Conservation (phyloP, 2,797 vertebrate genomes). For the Esox masquinongy region DNA sequence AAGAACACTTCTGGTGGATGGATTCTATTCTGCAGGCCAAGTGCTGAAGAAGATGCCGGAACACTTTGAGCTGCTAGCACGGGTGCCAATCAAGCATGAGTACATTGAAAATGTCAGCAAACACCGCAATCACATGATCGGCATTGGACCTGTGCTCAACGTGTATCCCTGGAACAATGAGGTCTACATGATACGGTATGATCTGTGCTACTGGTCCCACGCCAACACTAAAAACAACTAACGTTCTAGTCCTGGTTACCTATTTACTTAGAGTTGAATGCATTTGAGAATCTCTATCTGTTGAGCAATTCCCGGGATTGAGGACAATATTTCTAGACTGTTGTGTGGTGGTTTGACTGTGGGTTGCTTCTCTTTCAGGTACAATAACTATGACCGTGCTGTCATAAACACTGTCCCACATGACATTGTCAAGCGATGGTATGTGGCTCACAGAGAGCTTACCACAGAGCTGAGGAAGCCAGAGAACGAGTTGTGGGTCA, state of each 20-base stretch:
- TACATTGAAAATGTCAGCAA: constrained; percentile 79
- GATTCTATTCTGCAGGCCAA: constrained; percentile 86
- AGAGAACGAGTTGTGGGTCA: constrained; percentile 92
- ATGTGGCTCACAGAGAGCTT: constrained; percentile 83
- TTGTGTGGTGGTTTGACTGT: too few relatives aligned
- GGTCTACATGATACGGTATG: constrained; percentile 88
- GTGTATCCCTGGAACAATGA: constrained; percentile 94
- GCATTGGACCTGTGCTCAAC: constrained; percentile 84
- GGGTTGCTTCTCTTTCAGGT: constrained; percentile 68
- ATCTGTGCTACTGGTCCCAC: not conserved
- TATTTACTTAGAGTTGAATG: not conserved
- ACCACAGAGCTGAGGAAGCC: constrained; percentile 83
- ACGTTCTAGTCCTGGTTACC: not conserved
- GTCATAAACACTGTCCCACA: constrained; percentile 87
- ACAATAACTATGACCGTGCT: constrained; percentile 93
- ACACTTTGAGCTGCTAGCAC: constrained; percentile 82
- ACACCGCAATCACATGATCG: constrained; percentile 86
- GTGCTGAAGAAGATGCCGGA: constrained; percentile 74
- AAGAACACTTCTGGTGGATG: constrained; percentile 88
- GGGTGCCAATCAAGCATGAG: constrained; percentile 85
- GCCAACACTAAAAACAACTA: not conserved
- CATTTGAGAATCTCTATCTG: not conserved
- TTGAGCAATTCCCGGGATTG: not conserved
- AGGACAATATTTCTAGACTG: too few relatives aligned
- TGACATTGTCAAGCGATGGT: constrained; percentile 83